Evolutionary conservation across 2,888 invertebrate genomes (phyloP).

Genomic region (Cynaeus angustus): DNA sequence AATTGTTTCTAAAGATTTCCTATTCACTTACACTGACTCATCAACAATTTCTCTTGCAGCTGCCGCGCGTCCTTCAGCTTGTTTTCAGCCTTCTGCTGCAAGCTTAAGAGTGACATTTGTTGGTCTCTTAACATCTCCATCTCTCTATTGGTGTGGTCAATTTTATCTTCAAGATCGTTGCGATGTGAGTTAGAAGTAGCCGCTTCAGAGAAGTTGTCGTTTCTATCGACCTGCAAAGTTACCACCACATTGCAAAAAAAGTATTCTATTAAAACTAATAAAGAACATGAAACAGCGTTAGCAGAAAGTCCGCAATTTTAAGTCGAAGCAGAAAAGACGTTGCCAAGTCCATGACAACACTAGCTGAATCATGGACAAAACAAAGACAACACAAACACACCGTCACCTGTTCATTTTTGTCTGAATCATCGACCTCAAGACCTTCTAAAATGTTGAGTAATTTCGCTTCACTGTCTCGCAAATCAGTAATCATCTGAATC

Average conservation of each 20-base stretch:
- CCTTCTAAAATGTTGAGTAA: conserved; percentile 75
- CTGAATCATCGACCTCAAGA: conserved; percentile 56
- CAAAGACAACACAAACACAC: conserved; percentile 32
- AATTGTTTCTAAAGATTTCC: conserved; percentile 3
- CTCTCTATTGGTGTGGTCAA: conserved; percentile 63
- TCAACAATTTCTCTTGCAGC: conserved; percentile 65
- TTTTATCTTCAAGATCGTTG: conserved; percentile 63
- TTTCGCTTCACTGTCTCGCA: conserved; percentile 82
- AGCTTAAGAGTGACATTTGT: conserved; percentile 62
- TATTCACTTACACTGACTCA: conserved; percentile 48
- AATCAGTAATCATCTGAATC: conserved; percentile 79
- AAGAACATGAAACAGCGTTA: too few relatives aligned
- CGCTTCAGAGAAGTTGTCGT: conserved; percentile 30
- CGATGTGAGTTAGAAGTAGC: conserved; percentile 49
- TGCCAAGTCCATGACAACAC: conserved; percentile 30
- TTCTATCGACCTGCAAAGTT: conserved; percentile 24
- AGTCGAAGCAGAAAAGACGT: background rate
- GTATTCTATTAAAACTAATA: too few relatives aligned
- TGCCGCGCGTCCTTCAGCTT: conserved; percentile 67
- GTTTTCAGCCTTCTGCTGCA: conserved; percentile 69
- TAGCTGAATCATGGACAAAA: conserved; percentile 41
- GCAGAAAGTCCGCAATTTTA: too few relatives aligned
- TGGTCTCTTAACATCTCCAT: conserved; percentile 66
- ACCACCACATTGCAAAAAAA: too few relatives aligned
- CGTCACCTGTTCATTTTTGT: conserved; percentile 53